Percentiles rank a stretch among this genome's conserved stretches.
Evolutionary conservation across 1,140 invertebrate species (phyloP).

Genomic region (Sycophaga agraensis): DNA sequence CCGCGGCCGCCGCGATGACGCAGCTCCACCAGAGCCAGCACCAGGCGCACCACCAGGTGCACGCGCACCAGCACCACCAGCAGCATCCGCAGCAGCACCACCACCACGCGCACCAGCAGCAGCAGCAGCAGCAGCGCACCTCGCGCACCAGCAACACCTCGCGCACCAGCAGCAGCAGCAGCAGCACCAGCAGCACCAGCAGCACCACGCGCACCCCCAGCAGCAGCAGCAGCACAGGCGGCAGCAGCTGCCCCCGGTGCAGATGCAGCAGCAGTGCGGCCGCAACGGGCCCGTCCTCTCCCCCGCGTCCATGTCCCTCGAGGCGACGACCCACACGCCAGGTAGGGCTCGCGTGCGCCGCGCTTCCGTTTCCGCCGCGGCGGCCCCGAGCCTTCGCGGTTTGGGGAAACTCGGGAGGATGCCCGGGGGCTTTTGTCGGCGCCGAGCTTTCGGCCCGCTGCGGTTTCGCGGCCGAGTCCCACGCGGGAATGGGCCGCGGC

Average conservation of each 20-base stretch:
- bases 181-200: conserved; percentile 23
- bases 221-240: conserved; percentile 10
- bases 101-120: conserved; percentile 13
- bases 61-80: conserved; percentile 34
- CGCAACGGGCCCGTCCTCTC: conserved; percentile 36
- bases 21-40: conserved; percentile 38
- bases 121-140: conserved; percentile 32
- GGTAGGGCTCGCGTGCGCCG: too few species aligned
- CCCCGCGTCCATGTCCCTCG: conserved; percentile 43
- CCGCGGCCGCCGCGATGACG: conserved; percentile 39
- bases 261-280: conserved; percentile 21
- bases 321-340: conserved; percentile 56
- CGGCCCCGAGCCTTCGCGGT: conserved; percentile 5
- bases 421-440: background rate
- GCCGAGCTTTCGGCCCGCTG: too few species aligned
- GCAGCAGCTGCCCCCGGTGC: conserved; percentile 8
- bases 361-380: conserved; percentile 30
- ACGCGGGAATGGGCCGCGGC: too few species aligned
- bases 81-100: conserved; percentile 20
- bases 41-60: conserved; percentile 25
- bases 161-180: conserved; percentile 36
- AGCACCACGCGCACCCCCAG: conserved; percentile 34
- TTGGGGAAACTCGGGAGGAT: conserved; percentile 10
- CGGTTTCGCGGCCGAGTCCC: too few species aligned
- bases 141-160: conserved; percentile 37